Conservation (phyloP, 2,797 vertebrate species). For the Phaenicophaeus curvirostris region DNA sequence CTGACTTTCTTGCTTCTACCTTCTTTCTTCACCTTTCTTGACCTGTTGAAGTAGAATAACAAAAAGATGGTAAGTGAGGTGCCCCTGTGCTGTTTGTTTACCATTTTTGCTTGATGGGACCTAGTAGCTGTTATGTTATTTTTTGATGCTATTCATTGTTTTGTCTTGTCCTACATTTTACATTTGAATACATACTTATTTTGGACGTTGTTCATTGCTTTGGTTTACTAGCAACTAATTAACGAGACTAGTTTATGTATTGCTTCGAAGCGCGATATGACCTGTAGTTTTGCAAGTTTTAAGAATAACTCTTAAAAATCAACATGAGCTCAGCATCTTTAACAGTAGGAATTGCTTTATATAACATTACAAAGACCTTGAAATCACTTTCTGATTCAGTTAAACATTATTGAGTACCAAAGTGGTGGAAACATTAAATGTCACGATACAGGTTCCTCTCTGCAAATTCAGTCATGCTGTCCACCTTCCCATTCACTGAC, state of each 20-base stretch:
- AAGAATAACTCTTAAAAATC: conserved; percentile 2
- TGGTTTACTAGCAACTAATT: conserved; percentile 76
- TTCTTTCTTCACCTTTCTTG: conserved; percentile 85
- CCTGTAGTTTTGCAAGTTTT: conserved; percentile 4
- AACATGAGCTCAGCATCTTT: not conserved
- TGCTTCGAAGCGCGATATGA: conserved; percentile 49
- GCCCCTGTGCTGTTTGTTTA: conserved; percentile 81
- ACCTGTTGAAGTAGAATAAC: conserved; percentile 95
- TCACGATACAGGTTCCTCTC: not conserved
- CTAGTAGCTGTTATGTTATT: conserved; percentile 64
- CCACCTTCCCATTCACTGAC: not conserved
- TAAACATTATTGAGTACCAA: not conserved
- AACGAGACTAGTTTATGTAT: conserved; percentile 48
- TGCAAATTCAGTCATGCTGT: not conserved
- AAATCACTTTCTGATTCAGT: not conserved
- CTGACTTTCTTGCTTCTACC: conserved; percentile 84
- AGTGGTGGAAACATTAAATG: not conserved
- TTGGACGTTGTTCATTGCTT: conserved; percentile 70
- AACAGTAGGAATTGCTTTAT: not conserved
- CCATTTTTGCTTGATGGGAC: conserved; percentile 83
- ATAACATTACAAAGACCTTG: not conserved
- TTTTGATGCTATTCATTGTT: conserved; percentile 41
- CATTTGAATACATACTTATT: conserved; percentile 72
- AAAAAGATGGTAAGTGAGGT: conserved; percentile 99
- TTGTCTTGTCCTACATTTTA: conserved; percentile 68